Percentiles rank a stretch among this genome's conserved stretches.
These are phyloP conservation scores for Ciona savignyi DNA, from an alignment of 23 tunicate genomes.

Conservation along the genomic window DNA sequence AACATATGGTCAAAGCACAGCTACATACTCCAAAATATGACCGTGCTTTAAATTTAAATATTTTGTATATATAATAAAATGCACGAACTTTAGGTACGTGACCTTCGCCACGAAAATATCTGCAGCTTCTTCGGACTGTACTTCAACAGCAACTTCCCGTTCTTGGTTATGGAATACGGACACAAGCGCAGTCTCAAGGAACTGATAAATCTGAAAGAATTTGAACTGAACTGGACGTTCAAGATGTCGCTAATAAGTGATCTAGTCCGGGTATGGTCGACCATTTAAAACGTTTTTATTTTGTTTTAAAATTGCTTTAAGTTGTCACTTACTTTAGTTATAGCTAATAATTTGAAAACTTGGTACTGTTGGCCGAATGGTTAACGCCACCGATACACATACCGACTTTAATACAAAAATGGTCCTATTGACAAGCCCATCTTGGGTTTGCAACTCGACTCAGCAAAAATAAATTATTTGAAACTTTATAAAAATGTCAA, in stretches of 20 bases:
- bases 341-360: too few species aligned
- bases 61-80: too few species aligned
- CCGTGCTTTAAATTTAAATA: too few species aligned
- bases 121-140: constrained; percentile 48
- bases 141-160: constrained; percentile 25
- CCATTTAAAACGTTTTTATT: background rate
- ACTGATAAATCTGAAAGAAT: constrained; percentile 19
- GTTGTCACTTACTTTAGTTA: too few species aligned
- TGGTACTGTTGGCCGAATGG: too few species aligned
- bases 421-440: background rate
- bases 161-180: constrained; percentile 69
- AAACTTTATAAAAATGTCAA: too few species aligned
- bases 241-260: constrained; percentile 62
- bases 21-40: too few species aligned
- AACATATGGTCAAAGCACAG: too few species aligned
- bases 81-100: constrained; percentile 42
- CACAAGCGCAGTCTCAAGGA: constrained; percentile 31
- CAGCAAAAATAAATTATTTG: too few species aligned
- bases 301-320: background rate
- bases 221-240: constrained; percentile 40
- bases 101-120: constrained; percentile 70
- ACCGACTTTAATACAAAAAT: too few species aligned
- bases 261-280: constrained; percentile 41
- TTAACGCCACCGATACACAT: too few species aligned
- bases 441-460: background rate